phyloP scores from a whole-genome alignment of 2,888 invertebrate genomes.

The Leptarthrus brevirostris region DNA sequence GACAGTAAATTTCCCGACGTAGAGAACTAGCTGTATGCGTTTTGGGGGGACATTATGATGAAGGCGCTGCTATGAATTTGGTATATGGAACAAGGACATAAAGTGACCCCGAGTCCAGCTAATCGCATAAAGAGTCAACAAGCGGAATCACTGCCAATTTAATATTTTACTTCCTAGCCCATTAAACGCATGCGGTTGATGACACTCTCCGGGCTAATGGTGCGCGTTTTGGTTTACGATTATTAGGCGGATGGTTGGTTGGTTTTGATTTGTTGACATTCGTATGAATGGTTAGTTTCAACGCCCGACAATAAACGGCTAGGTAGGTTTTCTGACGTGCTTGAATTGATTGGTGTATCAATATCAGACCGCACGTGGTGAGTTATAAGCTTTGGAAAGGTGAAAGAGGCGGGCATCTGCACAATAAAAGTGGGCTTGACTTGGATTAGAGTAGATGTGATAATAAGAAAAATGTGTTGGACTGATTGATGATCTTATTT shows the following conservation, averaged over 20 bases:
- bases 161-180: conserved; percentile 19
- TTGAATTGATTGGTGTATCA: conserved; percentile 29
- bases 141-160: conserved; percentile 5
- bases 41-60: not conserved
- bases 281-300: not conserved
- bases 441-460: not conserved
- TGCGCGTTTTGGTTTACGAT: conserved; percentile 32
- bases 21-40: conserved; percentile 9
- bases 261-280: conserved; percentile 6
- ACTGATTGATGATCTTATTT: conserved; percentile 8
- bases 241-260: conserved; percentile 19
- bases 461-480: not conserved
- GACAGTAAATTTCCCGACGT: conserved; percentile 22
- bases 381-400: conserved; percentile 9
- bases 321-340: conserved; percentile 25
- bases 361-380: conserved; percentile 10
- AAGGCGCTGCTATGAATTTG: not conserved
- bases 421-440: conserved; percentile 24
- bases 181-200: conserved; percentile 27
- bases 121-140: conserved; percentile 14
- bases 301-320: not conserved
- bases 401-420: conserved; percentile 7
- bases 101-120: not conserved
- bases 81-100: not conserved
- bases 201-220: conserved; percentile 23